Evolutionary conservation across 2,888 invertebrate genomes (phyloP), one percentile per base, ranked within the genome.

Genomic region (Leptura quadrifasciata): DNA sequence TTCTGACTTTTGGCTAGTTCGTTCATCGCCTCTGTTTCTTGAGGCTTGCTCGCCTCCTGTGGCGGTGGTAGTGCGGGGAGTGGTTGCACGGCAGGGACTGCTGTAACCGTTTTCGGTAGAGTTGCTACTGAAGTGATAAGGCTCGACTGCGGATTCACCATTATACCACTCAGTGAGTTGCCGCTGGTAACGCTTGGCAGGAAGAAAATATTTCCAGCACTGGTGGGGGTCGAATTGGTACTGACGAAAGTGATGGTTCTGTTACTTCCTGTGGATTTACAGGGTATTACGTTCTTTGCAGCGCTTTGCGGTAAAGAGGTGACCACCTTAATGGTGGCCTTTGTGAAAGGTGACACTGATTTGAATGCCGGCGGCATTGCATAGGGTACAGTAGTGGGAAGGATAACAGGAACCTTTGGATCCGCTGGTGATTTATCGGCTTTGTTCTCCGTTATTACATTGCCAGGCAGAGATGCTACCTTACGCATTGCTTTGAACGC

Each of bases 401-500:
- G 17, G 10, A 54, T 17, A 24, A 27, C 17, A 0, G 65, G 54
- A 2, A 15, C 47, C 12, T 27, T 15, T 2, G 65, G n/a, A 1
- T 52, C 47, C 10, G 15, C 54, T n/a, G 52, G 52, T 21, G 52
- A n/a, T n/a, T 8, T 6, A 9, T 54, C 65, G 9, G 15, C 5
- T 27, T 65, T 65, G 35, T 63, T 63, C 5, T 63, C 63, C 4
- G 8, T 17, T 10, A 17, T 20, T 3, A 63, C 9, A 10, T 39
- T 63, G 39, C 21, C 73, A 6, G 75, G 76, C 4, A 84, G 47
- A 58, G 75, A 76, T 20, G 61, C 77, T 15, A 83, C 73, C 58
- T 79, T 78, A 10, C 77, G 72, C 57, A 84, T 74, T 6, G 21
- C 17, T 8, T 74, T 68, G 72, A 83, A 84, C 1, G 85, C 85